These are phyloP conservation scores for Leptinotarsa haldemani DNA, from an alignment of 2,888 invertebrate species.

Conservation along the genomic window DNA sequence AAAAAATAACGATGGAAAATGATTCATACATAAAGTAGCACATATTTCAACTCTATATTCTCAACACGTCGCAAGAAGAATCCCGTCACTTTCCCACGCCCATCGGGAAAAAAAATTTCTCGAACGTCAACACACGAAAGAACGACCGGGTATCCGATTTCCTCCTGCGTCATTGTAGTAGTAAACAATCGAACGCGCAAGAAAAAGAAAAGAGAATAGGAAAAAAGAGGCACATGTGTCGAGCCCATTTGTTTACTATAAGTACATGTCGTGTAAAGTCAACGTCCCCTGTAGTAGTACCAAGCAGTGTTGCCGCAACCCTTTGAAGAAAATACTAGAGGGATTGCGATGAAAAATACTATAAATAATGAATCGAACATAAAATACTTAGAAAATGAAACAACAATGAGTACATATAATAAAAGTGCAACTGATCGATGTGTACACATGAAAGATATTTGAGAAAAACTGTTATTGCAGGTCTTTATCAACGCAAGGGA, in stretches of 20 bases:
- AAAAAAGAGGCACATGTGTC: constrained; percentile 36
- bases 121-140: constrained; percentile 3
- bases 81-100: not conserved
- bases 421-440: too few relatives aligned
- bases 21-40: too few relatives aligned
- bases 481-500: too few relatives aligned
- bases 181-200: constrained; percentile 30
- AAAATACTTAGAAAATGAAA: too few relatives aligned
- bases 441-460: too few relatives aligned
- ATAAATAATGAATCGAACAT: too few relatives aligned
- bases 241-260: constrained; percentile 41
- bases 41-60: not conserved
- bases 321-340: too few relatives aligned
- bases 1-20: too few relatives aligned
- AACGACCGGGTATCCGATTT: constrained; percentile 23
- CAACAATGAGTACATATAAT: too few relatives aligned
- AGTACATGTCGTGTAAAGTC: constrained; percentile 30
- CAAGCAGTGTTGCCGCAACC: not conserved
- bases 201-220: constrained; percentile 21
- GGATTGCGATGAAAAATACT: too few relatives aligned
- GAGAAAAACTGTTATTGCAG: too few relatives aligned
- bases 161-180: constrained; percentile 30
- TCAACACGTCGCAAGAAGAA: not conserved
- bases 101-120: not conserved
- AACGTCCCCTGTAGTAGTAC: constrained; percentile 36